Percentiles rank a stretch among this genome's conserved stretches.
Evolutionary conservation across 1,140 invertebrate species (phyloP).

Genomic region (Bicyclus anynana): DNA sequence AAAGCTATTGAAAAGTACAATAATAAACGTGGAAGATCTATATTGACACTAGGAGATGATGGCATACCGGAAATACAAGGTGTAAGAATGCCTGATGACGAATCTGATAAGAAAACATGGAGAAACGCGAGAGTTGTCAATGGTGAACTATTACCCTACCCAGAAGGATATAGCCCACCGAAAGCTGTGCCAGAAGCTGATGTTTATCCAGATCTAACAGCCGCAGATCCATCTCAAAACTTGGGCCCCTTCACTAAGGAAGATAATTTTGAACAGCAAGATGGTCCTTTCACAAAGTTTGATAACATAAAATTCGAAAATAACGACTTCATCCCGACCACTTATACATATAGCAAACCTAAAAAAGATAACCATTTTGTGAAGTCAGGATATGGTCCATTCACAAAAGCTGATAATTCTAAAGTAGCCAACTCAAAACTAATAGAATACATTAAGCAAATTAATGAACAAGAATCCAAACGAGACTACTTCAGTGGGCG

Average conservation of each 20-base stretch:
- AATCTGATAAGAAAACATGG: constrained; percentile 89
- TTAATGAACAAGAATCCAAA: constrained; percentile 80
- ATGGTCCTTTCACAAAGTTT: constrained; percentile 74
- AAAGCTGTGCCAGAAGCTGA: constrained; percentile 78
- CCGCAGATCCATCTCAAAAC: constrained; percentile 51
- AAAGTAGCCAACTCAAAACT: constrained; percentile 77
- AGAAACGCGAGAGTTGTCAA: constrained; percentile 92
- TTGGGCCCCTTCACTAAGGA: constrained; percentile 74
- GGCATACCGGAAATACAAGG: constrained; percentile 89
- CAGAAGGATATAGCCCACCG: constrained; percentile 81
- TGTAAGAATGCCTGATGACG: constrained; percentile 88
- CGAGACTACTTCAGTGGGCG: constrained; percentile 77
- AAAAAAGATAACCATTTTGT: constrained; percentile 66
- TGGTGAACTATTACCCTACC: constrained; percentile 84
- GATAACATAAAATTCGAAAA: constrained; percentile 70
- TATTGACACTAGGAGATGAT: constrained; percentile 80
- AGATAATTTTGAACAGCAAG: constrained; percentile 69
- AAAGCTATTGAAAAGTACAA: constrained; percentile 71
- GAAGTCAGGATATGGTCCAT: constrained; percentile 75
- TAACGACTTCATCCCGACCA: constrained; percentile 55
- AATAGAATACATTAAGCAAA: constrained; percentile 81
- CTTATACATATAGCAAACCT: constrained; percentile 59
- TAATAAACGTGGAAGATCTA: constrained; percentile 75
- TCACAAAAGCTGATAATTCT: constrained; percentile 79
- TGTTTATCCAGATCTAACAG: constrained; percentile 71